These are phyloP conservation scores for Tipula helvola DNA, from an alignment of 2,888 invertebrate genomes.

Conservation along the genomic window DNA sequence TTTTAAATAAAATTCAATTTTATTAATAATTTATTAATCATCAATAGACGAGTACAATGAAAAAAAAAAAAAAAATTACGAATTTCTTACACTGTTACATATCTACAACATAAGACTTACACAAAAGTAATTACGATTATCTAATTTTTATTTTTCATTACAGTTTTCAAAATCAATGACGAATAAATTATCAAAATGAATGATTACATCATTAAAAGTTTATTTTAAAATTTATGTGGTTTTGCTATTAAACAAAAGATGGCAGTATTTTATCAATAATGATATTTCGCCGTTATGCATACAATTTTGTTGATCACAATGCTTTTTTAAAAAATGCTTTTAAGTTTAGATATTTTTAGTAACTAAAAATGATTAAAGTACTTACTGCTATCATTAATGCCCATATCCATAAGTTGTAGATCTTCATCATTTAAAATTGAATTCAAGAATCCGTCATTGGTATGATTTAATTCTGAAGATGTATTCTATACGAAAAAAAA, in stretches of 20 bases:
- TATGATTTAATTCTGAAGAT: constrained; percentile 56
- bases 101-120: not conserved
- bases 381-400: constrained; percentile 68
- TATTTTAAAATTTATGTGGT: not conserved
- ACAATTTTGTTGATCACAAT: not conserved
- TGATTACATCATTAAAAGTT: not conserved
- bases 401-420: constrained; percentile 84
- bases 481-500: constrained; percentile 37
- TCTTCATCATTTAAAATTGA: constrained; percentile 82
- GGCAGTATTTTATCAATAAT: not conserved
- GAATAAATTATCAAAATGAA: not conserved
- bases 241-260: not conserved
- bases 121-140: not conserved
- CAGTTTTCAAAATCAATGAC: not conserved
- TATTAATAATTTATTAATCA: not conserved
- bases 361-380: constrained; percentile 17
- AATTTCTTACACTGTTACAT: not conserved
- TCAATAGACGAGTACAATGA: not conserved
- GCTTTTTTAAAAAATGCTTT: not conserved
- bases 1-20: not conserved
- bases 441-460: constrained; percentile 69
- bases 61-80: not conserved
- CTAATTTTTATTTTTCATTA: not conserved
- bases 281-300: not conserved
- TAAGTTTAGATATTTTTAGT: not conserved